Evolutionary conservation across 2,888 invertebrate species (phyloP).

Genomic region (Ceraclea dissimilis): DNA sequence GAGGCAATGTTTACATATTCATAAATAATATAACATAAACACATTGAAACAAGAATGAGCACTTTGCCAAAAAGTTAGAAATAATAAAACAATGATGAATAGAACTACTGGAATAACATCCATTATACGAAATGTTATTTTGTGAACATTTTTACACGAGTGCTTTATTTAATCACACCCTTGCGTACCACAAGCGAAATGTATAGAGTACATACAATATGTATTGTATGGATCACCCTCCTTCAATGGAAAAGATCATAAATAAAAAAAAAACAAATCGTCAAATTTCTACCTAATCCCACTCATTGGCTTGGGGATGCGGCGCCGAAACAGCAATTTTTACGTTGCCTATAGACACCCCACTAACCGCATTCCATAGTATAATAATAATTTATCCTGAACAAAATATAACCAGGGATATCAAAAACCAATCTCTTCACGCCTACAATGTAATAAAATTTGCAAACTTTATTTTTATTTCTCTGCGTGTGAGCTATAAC

Average conservation of each 20-base stretch:
- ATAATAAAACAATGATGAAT: too few species aligned
- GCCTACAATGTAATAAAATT: too few species aligned
- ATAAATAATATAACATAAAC: too few species aligned
- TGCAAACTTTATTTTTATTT: too few species aligned
- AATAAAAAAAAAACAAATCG: conserved; percentile 1
- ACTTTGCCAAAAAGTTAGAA: too few species aligned
- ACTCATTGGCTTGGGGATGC: background rate
- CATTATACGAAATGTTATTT: background rate
- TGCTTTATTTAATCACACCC: background rate
- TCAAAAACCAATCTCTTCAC: too few species aligned
- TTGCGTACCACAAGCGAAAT: background rate
- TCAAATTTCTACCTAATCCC: background rate
- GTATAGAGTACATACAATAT: background rate
- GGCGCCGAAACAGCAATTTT: background rate
- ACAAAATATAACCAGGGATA: background rate
- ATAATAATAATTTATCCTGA: background rate
- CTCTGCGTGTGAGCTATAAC: too few species aligned
- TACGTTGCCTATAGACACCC: background rate
- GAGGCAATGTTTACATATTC: too few species aligned
- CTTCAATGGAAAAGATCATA: background rate
- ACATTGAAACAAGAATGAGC: too few species aligned
- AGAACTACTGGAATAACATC: background rate
- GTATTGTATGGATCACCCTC: background rate
- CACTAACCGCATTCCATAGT: background rate
- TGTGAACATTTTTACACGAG: background rate